Percentiles rank a stretch among this genome's conserved stretches.
These are phyloP conservation scores for Paramisgurnus dabryanus DNA, from an alignment of 2,113 vertebrate genomes.

Conservation along the genomic window DNA sequence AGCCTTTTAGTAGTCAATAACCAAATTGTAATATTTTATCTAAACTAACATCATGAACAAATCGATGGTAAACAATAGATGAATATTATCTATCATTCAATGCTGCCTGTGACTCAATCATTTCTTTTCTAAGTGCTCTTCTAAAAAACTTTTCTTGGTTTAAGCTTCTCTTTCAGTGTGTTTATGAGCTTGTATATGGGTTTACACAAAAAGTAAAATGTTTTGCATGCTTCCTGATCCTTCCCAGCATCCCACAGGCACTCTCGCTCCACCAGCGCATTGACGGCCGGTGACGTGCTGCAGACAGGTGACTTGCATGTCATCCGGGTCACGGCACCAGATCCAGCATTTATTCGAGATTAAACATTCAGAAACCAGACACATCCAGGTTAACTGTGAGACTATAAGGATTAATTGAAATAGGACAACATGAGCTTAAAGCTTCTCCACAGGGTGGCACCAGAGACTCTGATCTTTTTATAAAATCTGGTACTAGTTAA, in stretches of 20 bases:
- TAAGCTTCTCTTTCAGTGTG: neutral
- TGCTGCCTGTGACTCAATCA: no score
- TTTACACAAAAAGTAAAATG: neutral
- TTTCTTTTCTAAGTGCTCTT: no score
- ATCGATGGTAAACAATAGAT: no score
- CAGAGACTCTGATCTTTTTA: neutral
- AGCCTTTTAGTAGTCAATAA: no score
- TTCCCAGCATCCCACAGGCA: conserved; percentile 88
- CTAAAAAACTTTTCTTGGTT: no score
- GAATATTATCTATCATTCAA: no score
- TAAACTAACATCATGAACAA: no score
- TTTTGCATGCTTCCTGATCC: conserved; percentile 71
- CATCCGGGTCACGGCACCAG: conserved; percentile 69
- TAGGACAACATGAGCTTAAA: neutral
- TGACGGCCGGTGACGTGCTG: conserved; percentile 83
- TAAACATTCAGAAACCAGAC: neutral
- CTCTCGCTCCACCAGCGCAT: conserved; percentile 91
- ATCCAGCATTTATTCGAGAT: neutral
- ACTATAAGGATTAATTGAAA: no score
- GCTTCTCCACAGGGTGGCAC: neutral
- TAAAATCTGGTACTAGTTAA: neutral
- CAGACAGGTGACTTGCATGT: conserved; percentile 85
- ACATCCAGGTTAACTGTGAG: neutral
- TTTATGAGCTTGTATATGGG: neutral
- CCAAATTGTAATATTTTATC: no score